A percentile compares a stretch with the other conserved stretches of the same genome.
These are phyloP conservation scores for Poecile montanus DNA, from an alignment of 2,797 vertebrate genomes.

Conservation along the genomic window DNA sequence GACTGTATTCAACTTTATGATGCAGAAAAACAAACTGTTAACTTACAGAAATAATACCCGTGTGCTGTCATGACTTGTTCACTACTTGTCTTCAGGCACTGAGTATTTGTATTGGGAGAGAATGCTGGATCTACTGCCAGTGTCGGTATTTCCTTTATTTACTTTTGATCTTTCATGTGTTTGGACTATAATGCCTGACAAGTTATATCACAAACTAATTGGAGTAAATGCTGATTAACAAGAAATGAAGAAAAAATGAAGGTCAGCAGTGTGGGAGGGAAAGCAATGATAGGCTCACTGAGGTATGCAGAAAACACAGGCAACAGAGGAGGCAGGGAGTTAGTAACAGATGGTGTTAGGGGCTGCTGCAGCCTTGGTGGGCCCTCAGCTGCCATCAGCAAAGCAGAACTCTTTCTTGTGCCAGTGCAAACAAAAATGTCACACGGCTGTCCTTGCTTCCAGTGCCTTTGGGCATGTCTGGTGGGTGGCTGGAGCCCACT, in stretches of 20 bases:
- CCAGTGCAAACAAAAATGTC: slow-evolving; percentile 38
- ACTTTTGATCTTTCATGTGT: slow-evolving; percentile 12
- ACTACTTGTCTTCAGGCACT: not conserved
- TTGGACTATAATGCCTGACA: not conserved
- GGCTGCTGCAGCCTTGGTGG: not conserved
- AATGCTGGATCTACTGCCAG: not conserved
- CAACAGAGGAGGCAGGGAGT: not conserved
- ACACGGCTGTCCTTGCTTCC: not conserved
- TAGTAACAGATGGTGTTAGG: not conserved
- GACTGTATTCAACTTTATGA: slow-evolving; percentile 35
- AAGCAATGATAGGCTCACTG: not conserved
- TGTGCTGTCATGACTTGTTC: slow-evolving; percentile 36
- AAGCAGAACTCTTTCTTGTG: not conserved
- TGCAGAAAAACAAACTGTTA: slow-evolving; percentile 60
- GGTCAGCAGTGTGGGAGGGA: not conserved
- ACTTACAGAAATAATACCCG: not conserved
- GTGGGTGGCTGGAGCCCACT: slow-evolving; percentile 13
- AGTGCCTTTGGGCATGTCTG: slow-evolving; percentile 47
- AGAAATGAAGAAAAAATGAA: slow-evolving; percentile 30
- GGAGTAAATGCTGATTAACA: slow-evolving; percentile 2
- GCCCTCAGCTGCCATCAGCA: not conserved
- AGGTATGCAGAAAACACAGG: not conserved
- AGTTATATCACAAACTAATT: slow-evolving; percentile 3
- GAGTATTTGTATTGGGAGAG: slow-evolving; percentile 47
- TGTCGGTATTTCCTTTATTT: slow-evolving; percentile 33